Evolutionary conservation across 2,113 vertebrate genomes (phyloP).

Genomic region (Scopus umbretta): DNA sequence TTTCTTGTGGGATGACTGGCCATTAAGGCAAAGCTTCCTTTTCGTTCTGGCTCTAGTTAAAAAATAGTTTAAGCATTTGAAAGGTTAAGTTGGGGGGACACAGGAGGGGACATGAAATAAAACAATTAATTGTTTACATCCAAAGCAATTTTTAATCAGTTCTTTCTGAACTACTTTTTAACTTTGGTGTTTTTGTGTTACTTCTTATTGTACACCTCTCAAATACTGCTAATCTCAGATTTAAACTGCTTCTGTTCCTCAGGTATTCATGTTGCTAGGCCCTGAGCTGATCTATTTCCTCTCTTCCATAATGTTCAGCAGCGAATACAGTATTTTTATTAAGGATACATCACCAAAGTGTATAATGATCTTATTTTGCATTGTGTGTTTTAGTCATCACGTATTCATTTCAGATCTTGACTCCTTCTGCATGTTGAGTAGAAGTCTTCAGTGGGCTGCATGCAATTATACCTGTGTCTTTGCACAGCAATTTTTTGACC

Average conservation of each 20-base stretch:
- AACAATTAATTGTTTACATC: not conserved
- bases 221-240: not conserved
- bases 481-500: not conserved
- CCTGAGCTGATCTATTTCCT: not conserved
- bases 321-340: not conserved
- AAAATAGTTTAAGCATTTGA: not conserved
- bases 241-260: not conserved
- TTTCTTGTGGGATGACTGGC: not conserved
- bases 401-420: not conserved
- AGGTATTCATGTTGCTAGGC: not conserved
- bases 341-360: not conserved
- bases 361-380: not conserved
- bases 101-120: not conserved
- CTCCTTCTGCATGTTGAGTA: not conserved
- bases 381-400: not conserved
- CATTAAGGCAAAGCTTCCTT: not conserved
- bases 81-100: not conserved
- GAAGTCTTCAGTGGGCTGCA: not conserved
- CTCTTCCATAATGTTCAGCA: not conserved
- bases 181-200: not conserved
- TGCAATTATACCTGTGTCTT: not conserved
- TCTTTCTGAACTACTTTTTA: not conserved
- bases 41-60: not conserved
- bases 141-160: not conserved
- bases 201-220: not conserved